phyloP scores from a whole-genome alignment of 2,888 invertebrate genomes.

The Phytoseiulus persimilis region DNA sequence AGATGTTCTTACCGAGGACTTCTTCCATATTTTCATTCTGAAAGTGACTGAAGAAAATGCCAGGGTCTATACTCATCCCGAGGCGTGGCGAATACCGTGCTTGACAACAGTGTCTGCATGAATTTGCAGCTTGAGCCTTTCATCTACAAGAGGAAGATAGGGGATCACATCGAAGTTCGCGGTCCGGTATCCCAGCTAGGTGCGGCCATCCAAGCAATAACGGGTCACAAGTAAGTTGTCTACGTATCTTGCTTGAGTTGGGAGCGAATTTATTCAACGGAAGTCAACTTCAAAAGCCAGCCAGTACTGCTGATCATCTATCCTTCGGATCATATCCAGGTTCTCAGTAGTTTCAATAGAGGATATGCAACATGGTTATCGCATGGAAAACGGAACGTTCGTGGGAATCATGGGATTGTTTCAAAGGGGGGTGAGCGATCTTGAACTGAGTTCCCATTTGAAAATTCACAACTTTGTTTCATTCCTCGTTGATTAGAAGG shows the following conservation, averaged over 20 bases:
- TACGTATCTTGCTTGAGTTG: not conserved
- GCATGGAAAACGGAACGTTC: not conserved
- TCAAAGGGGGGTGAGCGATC: not conserved
- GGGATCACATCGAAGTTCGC: not conserved
- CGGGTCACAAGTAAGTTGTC: not conserved
- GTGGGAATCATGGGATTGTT: not conserved
- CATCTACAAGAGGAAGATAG: not conserved
- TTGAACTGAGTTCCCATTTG: not conserved
- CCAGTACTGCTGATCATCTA: not conserved
- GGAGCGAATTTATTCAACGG: no score
- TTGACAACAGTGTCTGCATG: not conserved
- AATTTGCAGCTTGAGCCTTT: not conserved
- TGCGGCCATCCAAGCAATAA: not conserved
- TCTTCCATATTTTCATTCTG: no score
- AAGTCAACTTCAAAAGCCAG: no score
- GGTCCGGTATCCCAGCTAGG: not conserved
- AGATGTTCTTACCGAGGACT: no score
- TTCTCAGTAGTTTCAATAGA: not conserved
- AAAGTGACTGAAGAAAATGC: no score
- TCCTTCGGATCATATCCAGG: not conserved
- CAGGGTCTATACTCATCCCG: no score
- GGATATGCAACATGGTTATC: not conserved
- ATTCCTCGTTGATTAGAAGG: no score
- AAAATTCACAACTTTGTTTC: no score
- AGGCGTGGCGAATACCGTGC: no score